Evolutionary conservation across 2,113 vertebrate species (phyloP), one percentile per base, ranked within the genome.

Genomic region (Myotis yumanensis): DNA sequence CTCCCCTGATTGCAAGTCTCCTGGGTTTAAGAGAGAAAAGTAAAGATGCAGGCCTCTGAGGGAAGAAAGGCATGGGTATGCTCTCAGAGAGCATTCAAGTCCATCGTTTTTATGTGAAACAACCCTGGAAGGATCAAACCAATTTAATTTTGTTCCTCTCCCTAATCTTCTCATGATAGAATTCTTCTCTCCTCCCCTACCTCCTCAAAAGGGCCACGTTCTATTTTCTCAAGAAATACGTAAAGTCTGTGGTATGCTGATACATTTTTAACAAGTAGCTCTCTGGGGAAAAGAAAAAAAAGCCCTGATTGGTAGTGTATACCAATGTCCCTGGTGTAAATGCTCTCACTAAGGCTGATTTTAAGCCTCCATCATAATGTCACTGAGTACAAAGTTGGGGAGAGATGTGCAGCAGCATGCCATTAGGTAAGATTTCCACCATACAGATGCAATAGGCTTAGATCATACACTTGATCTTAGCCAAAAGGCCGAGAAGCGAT

Each of bases 211-310:
- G 11, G 37, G 17, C 37, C 40, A 79, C 3, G 4, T 84, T 80
- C 23, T 90, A 4, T 62, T 91, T 93, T 80, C 52, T 40, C 32
- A 62, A 52, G 35, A 93, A 35, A 84, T 62, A 6, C n/a, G 37
- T 86, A 10, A 52, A 80, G 48, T 79, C 30, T 73, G 37, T 59
- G 7, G 3, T 76, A 9, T 88, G 73, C 46, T 85, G 25, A 12
- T 32, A 66, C 82, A 51, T 68, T 8, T 48, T 89, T 51, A 64
- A 46, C 14, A 37, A 62, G 32, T 7, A 23, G 25, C 10, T 94
- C 28, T 62, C 11, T 17, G 32, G 17, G 3, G 30, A 32, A 71
- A 57, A 57, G 48, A 23, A 54, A 76, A 28, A 86, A 86, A 23
- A 54, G 54, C 43, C 52, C 30, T 52, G 11, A n/a, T 85, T 35